Base-by-base conservation (phyloP, 92 coral and sea anemone genomes). In the Umimayanthus kanabou region DNA sequence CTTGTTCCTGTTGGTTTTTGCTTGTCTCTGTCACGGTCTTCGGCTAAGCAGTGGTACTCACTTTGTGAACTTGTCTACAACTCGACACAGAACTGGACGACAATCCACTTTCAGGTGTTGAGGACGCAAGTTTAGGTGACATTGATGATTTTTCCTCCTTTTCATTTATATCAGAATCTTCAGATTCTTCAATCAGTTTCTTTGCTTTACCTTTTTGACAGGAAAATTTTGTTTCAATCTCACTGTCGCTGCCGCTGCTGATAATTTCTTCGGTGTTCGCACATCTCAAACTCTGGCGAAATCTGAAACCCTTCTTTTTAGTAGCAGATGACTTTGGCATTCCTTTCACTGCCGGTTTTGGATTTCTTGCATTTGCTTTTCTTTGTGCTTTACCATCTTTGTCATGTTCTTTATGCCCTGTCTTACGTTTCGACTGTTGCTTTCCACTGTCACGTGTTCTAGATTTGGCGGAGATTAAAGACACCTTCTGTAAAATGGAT, bases 41-140 rank as follows among this genome's bases (percentile, higher is more conserved):
- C 4, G 67, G 25, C 67, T 61, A 18, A 1, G 67, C 3, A 5
- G 67, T 61, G 67, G 1, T 5, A 61, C 67, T 61, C 6, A 76
- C 8, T 25, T 39, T 5, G 80, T 76, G 80, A 76, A 76, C 25
- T 4, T 76, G 58, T 25, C 80, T 76, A 76, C 80, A 20, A 76
- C 58, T 11, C 80, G 58, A 76, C 29, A 39, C 57, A 40, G 80
- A 76, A 76, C 43, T 4, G 57, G 55, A 42, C 80, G 33, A 76
- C 16, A 76, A 42, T 76, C 80, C 80, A 76, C 80, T 76, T 76
- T 11, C 80, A 76, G 45, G 80, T 76, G 80, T 76, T 76, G 80
- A 76, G 16, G 80, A 49, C 33, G 15, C 16, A 40, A 76, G 80
- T 9, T 25, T 76, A 76, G 80, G 55, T 26, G 47, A 11, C 58